Evolutionary conservation across 1,140 invertebrate genomes (phyloP).

Genomic region (Lordiphosa mommai): DNA sequence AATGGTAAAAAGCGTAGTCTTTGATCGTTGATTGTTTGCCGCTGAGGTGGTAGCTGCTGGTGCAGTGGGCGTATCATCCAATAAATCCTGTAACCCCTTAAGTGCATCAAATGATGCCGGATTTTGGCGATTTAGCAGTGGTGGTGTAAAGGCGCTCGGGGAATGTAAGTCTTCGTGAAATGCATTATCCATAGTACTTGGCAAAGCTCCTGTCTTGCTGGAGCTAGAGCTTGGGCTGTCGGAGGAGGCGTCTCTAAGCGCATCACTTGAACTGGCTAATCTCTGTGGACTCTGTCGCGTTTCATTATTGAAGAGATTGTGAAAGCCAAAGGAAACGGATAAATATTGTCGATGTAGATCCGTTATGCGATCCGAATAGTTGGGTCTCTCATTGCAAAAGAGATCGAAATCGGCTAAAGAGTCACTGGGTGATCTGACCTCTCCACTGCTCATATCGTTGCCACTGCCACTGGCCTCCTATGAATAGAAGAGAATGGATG

Average conservation of each 20-base stretch:
- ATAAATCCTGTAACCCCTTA: slow-evolving; percentile 35
- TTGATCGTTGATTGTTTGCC: slow-evolving; percentile 32
- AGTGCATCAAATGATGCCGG: slow-evolving; percentile 12
- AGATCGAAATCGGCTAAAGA: slow-evolving; percentile 54
- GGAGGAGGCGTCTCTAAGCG: slow-evolving; percentile 25
- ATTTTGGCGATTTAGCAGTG: slow-evolving; percentile 12
- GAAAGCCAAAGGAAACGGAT: slow-evolving; percentile 72
- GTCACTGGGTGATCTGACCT: slow-evolving; percentile 32
- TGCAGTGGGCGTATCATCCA: slow-evolving; percentile 6
- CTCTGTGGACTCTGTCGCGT: background rate
- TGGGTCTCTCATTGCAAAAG: slow-evolving; percentile 62
- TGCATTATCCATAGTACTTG: slow-evolving; percentile 13
- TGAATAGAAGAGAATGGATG: background rate
- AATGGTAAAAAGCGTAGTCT: slow-evolving; percentile 63
- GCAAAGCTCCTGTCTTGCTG: slow-evolving; percentile 13
- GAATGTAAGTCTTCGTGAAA: slow-evolving; percentile 56
- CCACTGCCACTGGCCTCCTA: slow-evolving; percentile 44
- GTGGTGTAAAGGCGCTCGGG: slow-evolving; percentile 54
- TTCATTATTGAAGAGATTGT: slow-evolving; percentile 62
- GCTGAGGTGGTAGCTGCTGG: slow-evolving; percentile 6
- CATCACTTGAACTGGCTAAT: slow-evolving; percentile 12
- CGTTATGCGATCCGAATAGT: slow-evolving; percentile 74
- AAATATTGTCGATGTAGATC: slow-evolving; percentile 75
- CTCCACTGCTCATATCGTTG: slow-evolving; percentile 12
- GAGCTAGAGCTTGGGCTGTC: slow-evolving; percentile 52